Evolutionary conservation across 2,888 invertebrate species (phyloP).

Genomic region (Epinotia bilunana): DNA sequence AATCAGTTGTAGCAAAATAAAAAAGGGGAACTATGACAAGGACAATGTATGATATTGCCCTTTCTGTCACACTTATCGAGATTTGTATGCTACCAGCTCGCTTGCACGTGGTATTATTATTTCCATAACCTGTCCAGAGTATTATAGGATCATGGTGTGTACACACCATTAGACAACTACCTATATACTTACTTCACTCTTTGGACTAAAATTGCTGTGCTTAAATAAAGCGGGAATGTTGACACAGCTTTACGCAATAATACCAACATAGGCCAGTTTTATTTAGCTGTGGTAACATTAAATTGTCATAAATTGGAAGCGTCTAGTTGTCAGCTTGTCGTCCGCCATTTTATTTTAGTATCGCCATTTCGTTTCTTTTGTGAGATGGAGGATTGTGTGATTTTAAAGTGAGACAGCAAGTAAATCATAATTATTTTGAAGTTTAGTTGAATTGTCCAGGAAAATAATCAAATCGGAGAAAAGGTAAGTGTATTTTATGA

Average conservation of each 20-base stretch:
- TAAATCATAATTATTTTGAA: slow-evolving; percentile 56
- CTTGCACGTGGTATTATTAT: no score
- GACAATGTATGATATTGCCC: no score
- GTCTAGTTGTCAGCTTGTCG: slow-evolving; percentile 40
- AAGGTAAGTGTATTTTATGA: slow-evolving; percentile 46
- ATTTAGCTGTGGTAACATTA: slow-evolving; percentile 41
- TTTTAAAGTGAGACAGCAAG: slow-evolving; percentile 83
- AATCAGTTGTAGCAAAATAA: no score
- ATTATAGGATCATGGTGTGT: no score
- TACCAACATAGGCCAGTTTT: slow-evolving; percentile 5
- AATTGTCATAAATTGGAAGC: slow-evolving; percentile 35
- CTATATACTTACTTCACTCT: no score
- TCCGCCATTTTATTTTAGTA: slow-evolving; percentile 81
- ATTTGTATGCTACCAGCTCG: no score
- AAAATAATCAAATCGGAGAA: slow-evolving; percentile 41
- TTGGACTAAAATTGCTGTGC: no score
- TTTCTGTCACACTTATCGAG: no score
- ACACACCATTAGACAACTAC: no score
- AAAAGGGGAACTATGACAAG: no score
- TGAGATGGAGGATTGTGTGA: slow-evolving; percentile 80
- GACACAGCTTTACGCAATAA: slow-evolving; percentile 22
- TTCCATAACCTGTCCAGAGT: no score
- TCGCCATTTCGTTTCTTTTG: slow-evolving; percentile 83
- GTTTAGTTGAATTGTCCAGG: slow-evolving; percentile 46
- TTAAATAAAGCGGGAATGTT: neutral